Evolutionary conservation across 2,113 vertebrate genomes (phyloP).

Genomic region (Zapornia atra): DNA sequence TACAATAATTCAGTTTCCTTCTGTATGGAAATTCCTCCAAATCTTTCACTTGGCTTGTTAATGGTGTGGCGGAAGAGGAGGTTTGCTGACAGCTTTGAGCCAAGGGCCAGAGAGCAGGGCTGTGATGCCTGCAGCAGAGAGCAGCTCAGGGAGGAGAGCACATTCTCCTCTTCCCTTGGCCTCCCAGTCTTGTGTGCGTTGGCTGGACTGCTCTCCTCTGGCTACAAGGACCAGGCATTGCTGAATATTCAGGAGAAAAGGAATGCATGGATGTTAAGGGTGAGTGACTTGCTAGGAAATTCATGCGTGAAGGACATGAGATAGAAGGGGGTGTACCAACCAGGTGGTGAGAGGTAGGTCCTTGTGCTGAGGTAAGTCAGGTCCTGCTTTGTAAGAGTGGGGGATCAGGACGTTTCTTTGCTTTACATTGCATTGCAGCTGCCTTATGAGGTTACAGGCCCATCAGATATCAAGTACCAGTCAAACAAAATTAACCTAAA

Average conservation of each 20-base stretch:
- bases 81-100: not conserved
- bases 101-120: not conserved
- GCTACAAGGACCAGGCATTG: not conserved
- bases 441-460: not conserved
- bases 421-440: not conserved
- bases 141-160: not conserved
- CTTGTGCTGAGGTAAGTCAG: not conserved
- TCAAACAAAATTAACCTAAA: not conserved
- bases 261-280: not conserved
- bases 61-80: not conserved
- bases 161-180: not conserved
- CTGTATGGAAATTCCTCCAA: not conserved
- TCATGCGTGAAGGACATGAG: not conserved
- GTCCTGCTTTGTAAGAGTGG: not conserved
- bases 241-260: not conserved
- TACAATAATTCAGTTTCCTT: not conserved
- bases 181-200: not conserved
- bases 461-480: not conserved
- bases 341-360: not conserved
- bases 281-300: not conserved
- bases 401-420: fast-evolving
- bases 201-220: not conserved
- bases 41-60: not conserved
- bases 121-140: not conserved
- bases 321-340: not conserved